A percentile compares a stretch with the other conserved stretches of the same genome.
Evolutionary conservation across 1,140 invertebrate species (phyloP).

Genomic region (Aphidius gifuensis): DNA sequence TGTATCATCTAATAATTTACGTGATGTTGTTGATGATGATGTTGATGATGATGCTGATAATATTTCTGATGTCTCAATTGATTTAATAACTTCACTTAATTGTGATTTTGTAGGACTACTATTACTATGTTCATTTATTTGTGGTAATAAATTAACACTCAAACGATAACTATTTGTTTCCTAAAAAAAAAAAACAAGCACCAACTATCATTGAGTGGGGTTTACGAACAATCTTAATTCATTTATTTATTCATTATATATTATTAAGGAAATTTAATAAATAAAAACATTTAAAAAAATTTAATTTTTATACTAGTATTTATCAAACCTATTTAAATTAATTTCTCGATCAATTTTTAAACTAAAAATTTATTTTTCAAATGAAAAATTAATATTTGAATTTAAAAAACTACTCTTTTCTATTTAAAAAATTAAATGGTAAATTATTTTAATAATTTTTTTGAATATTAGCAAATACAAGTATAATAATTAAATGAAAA

Average conservation of each 20-base stretch:
- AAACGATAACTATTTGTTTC: constrained; percentile 20
- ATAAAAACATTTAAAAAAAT: background rate
- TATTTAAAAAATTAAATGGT: no score
- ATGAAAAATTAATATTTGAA: no score
- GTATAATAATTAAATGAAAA: background rate
- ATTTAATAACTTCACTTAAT: constrained; percentile 33
- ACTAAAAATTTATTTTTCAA: no score
- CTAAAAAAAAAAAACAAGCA: constrained; percentile 22
- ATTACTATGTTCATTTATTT: background rate
- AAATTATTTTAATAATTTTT: no score
- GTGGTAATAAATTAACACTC: constrained; percentile 18
- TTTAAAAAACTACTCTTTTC: no score
- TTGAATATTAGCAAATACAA: no score
- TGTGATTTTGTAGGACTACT: constrained; percentile 32
- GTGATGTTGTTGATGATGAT: constrained; percentile 27
- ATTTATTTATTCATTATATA: background rate
- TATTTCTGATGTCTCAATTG: constrained; percentile 29
- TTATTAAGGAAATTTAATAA: constrained; percentile 17
- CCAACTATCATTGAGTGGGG: background rate
- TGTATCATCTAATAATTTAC: background rate
- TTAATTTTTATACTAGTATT: no score
- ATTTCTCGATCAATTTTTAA: no score
- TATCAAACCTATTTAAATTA: no score
- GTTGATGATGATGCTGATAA: constrained; percentile 27
- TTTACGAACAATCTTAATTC: no score